phyloP scores from a whole-genome alignment of 2,797 vertebrate genomes.

The Lemur catta region DNA sequence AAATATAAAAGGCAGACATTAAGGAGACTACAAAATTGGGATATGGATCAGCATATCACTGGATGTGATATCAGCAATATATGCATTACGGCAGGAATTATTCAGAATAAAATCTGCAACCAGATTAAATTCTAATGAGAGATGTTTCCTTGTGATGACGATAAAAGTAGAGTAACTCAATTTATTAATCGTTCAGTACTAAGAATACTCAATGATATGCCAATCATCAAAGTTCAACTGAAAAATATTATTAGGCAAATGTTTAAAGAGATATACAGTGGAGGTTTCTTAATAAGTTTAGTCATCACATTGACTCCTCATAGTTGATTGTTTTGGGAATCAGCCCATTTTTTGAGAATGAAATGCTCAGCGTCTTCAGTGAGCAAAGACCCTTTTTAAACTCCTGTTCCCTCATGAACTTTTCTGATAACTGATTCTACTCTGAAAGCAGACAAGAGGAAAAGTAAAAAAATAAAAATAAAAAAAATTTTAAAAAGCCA shows the following conservation, averaged over 20 bases:
- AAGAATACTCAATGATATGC: neutral
- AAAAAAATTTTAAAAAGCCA: too few relatives aligned
- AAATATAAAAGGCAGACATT: constrained; percentile 6
- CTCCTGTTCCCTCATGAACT: neutral
- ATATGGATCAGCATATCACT: neutral
- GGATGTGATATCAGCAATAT: neutral
- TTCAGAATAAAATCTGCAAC: neutral
- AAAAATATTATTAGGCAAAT: neutral
- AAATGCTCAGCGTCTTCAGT: neutral
- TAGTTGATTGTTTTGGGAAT: neutral
- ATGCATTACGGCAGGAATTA: neutral
- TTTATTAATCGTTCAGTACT: neutral
- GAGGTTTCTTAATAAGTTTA: neutral
- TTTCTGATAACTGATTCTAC: constrained; percentile 15
- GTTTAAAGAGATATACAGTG: neutral
- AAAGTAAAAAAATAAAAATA: neutral
- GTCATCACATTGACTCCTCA: neutral
- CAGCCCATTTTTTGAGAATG: neutral
- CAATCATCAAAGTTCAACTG: neutral
- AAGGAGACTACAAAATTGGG: neutral
- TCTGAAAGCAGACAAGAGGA: neutral
- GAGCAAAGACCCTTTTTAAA: neutral
- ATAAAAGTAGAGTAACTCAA: neutral
- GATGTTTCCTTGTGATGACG: neutral
- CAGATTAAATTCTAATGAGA: neutral